Evolutionary conservation across 2,888 invertebrate species (phyloP).

Genomic region (Plebejus anna): DNA sequence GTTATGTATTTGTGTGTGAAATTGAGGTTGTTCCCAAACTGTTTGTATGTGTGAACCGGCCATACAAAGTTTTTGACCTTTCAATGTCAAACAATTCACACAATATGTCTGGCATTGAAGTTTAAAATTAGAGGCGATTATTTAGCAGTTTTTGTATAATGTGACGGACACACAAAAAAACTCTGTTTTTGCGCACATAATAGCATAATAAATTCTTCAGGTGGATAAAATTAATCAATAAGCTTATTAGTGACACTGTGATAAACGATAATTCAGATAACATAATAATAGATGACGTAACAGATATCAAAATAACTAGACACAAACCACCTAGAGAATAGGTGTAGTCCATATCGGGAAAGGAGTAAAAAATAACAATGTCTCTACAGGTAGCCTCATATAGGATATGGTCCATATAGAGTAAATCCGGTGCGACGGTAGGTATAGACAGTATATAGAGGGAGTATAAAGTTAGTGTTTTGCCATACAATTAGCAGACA

Average conservation of each 20-base stretch:
- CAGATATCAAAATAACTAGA: not conserved
- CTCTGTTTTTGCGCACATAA: not conserved
- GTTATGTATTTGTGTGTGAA: not conserved
- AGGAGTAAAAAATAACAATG: not conserved
- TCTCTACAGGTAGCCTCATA: not conserved
- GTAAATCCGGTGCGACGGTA: not conserved
- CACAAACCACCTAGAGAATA: not conserved
- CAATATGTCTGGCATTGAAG: conserved; percentile 8
- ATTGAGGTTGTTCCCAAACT: not conserved
- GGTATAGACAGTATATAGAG: not conserved
- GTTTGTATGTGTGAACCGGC: not conserved
- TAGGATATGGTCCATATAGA: not conserved
- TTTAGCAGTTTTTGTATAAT: not conserved
- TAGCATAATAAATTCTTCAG: conserved; percentile 3
- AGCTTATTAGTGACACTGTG: not conserved
- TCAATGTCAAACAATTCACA: conserved; percentile 26
- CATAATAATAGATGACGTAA: not conserved
- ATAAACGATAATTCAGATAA: not conserved
- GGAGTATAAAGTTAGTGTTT: conserved; percentile 28
- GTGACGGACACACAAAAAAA: not conserved
- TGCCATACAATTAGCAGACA: conserved; percentile 41
- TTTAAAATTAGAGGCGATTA: conserved; percentile 15
- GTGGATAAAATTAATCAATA: conserved; percentile 7
- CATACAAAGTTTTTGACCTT: conserved; percentile 8
- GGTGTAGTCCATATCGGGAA: not conserved